Base-by-base conservation (phyloP, 2,888 invertebrate genomes). In the Abrostola tripartita region DNA sequence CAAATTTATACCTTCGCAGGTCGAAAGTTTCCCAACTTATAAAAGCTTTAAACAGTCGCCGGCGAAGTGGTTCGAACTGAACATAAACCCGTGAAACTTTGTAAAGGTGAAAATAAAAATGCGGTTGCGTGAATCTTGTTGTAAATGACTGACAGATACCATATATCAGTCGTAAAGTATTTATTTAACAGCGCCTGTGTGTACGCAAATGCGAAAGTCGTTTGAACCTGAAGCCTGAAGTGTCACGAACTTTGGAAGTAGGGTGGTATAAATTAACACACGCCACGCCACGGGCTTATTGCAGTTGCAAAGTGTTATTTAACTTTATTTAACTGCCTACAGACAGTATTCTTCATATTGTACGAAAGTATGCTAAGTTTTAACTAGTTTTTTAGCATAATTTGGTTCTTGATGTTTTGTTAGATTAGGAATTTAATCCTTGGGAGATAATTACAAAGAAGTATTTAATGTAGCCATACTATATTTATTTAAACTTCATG, bases 221-320 rank as follows among this genome's bases (percentile, higher is more conserved):
- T 79, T 81, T 76, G 65, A 78, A 76, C 67, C 70, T 74, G 76
- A 74, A 78, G 81, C 67, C 70, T 74, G 76, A 74, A 78, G 81
- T 83, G 85, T 83, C 84, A 84, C 83, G 86, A 81, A 74, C 74
- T 72, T 68, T 57, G 49, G 52, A 64, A 65, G 52, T 65, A 64
- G 60, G 65, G 66, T 52, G 77, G 78, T 82, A 84, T 88, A 87
- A 89, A 91, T 89, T 88, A 85, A 83, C 78, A 83, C 88, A 89
- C 89, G 87, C 88, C 69, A 88, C 24, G 64, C 49, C 62, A 24
- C 59, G 24, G 44, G 35, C 67, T 72, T 76, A 72, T 72, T 81
- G 74, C 79, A 78, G 83, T 87, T 85, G 63, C 71, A 69, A 81
- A 83, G 83, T 78, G 84, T 84, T 89, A 89, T 90, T 89, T 87